Conservation (phyloP, 2,113 vertebrate species). For the Chamaetylas fuelleborni region DNA sequence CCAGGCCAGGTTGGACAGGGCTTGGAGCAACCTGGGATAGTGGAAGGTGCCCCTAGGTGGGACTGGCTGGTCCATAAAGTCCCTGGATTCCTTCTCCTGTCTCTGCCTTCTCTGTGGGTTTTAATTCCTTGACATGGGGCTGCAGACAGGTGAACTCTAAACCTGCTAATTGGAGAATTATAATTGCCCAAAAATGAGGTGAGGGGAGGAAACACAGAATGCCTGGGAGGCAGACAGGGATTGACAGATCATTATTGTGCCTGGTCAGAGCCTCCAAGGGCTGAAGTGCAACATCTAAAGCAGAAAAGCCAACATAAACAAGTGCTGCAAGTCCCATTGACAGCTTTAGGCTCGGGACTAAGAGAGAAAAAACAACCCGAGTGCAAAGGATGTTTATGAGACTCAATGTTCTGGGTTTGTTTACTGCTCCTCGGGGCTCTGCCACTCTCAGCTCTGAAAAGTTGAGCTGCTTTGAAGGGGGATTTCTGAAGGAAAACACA, state of each 20-base stretch:
- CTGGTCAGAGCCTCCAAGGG: background rate
- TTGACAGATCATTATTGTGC: background rate
- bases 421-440: conserved; percentile 22
- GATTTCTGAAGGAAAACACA: background rate
- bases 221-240: background rate
- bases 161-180: background rate
- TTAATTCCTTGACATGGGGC: background rate
- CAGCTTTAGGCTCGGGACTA: conserved; percentile 31
- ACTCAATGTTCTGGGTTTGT: conserved; percentile 44
- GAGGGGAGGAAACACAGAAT: background rate
- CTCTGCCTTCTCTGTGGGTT: background rate
- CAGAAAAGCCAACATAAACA: conserved; percentile 5
- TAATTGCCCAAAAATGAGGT: background rate
- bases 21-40: background rate
- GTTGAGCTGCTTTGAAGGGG: background rate
- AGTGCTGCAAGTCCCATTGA: background rate
- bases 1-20: background rate
- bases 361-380: background rate
- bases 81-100: background rate
- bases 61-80: background rate
- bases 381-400: conserved; percentile 56
- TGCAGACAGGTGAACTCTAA: background rate
- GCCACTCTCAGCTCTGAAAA: conserved; percentile 1
- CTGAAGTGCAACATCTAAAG: background rate
- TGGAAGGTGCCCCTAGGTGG: background rate